Percentiles rank a stretch among this genome's conserved stretches.
Conservation (phyloP, 2,888 invertebrate species). For the Microctonus hyperodae region DNA sequence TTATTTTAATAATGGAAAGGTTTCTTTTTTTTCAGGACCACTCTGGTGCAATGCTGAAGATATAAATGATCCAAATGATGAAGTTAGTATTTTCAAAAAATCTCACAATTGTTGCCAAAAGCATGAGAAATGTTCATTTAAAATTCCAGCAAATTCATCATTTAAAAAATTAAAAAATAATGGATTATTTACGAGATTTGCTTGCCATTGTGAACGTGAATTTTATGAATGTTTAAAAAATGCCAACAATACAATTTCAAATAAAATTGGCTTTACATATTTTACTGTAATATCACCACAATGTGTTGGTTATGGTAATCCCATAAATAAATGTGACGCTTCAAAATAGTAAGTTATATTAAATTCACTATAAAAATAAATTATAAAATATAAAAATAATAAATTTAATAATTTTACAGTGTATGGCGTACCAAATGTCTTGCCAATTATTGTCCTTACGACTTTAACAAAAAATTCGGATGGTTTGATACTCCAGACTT, state of each 20-base stretch:
- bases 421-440: too few species aligned
- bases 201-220: constrained; percentile 74
- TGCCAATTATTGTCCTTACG: too few species aligned
- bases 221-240: constrained; percentile 74
- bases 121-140: not conserved
- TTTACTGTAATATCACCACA: not conserved
- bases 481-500: too few species aligned
- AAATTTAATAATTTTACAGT: too few species aligned
- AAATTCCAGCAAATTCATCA: not conserved
- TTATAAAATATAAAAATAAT: too few species aligned
- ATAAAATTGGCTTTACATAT: constrained; percentile 64
- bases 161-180: not conserved
- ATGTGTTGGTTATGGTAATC: not conserved
- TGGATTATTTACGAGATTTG: constrained; percentile 53
- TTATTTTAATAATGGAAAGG: too few species aligned
- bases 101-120: not conserved
- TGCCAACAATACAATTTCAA: constrained; percentile 66
- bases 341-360: too few species aligned
- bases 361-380: too few species aligned
- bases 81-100: not conserved
- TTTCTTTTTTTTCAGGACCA: too few species aligned
- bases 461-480: too few species aligned
- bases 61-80: not conserved
- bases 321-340: too few species aligned
- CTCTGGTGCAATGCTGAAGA: not conserved